These are phyloP conservation scores for Salvelinus sp. DNA, from an alignment of 2,113 vertebrate species.

Conservation along the genomic window DNA sequence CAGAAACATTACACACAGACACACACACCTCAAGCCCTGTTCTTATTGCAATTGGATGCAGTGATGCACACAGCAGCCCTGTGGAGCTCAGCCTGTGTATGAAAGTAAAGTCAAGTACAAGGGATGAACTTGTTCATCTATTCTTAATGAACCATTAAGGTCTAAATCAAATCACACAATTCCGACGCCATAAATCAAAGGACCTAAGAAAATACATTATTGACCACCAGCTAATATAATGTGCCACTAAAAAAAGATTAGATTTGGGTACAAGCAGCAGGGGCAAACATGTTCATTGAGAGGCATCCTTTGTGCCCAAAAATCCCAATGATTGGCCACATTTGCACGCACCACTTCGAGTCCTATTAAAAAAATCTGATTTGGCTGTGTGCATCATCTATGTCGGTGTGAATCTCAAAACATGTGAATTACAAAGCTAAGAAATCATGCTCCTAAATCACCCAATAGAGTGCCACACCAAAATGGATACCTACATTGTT, in stretches of 20 bases:
- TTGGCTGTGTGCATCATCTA: background rate
- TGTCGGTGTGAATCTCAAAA: background rate
- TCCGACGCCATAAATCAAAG: slow-evolving; percentile 11
- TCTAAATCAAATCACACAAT: slow-evolving; percentile 8
- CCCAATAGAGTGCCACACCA: no score
- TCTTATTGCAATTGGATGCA: background rate
- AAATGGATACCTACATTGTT: background rate
- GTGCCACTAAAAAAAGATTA: background rate
- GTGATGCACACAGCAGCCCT: background rate
- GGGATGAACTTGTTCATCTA: background rate
- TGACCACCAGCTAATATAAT: background rate
- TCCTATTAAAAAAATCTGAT: background rate
- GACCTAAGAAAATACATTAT: background rate
- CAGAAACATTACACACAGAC: no score
- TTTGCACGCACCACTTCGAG: background rate
- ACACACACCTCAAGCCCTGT: background rate
- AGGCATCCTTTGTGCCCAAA: slow-evolving; percentile 4
- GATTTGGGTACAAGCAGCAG: background rate
- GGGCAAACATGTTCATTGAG: background rate
- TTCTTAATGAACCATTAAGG: background rate
- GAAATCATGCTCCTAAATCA: no score
- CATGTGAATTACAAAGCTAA: no score
- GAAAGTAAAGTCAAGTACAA: no score
- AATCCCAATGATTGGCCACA: slow-evolving; percentile 2
- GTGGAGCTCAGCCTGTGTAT: background rate